Evolutionary conservation across 2,888 invertebrate species (phyloP).

Genomic region (Mythimna impura): DNA sequence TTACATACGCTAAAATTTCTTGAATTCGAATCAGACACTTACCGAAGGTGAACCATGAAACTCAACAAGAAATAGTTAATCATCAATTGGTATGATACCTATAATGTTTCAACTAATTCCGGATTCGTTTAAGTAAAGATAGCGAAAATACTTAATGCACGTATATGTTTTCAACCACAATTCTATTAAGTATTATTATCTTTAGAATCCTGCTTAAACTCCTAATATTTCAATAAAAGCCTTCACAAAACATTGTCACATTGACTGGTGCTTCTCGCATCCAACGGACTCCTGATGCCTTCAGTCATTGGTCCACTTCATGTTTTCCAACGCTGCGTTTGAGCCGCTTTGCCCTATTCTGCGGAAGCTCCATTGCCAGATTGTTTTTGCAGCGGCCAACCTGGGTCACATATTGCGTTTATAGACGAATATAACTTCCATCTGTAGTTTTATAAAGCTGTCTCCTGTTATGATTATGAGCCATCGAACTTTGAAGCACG

Average conservation of each 20-base stretch:
- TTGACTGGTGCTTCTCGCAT: no score
- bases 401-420: not conserved
- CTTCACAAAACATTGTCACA: no score
- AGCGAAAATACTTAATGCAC: not conserved
- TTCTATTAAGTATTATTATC: not conserved
- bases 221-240: no score
- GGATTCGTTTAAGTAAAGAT: not conserved
- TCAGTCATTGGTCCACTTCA: not conserved
- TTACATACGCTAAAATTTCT: no score
- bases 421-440: constrained; percentile 40
- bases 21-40: no score
- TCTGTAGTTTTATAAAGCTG: constrained; percentile 7
- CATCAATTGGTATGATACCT: no score
- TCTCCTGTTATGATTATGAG: constrained; percentile 36
- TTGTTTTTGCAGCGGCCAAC: no score
- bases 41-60: no score
- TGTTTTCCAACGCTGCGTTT: not conserved
- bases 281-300: no score
- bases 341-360: no score
- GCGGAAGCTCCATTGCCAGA: no score
- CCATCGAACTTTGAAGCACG: constrained; percentile 3
- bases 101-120: not conserved
- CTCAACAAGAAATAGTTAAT: no score
- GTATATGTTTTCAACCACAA: not conserved
- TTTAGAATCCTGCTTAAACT: not conserved